Percentiles rank a stretch among this genome's conserved stretches.
Conservation (phyloP, 37 sponge, comb jelly and placozoan species). For the Hexactinellida sp. region DNA sequence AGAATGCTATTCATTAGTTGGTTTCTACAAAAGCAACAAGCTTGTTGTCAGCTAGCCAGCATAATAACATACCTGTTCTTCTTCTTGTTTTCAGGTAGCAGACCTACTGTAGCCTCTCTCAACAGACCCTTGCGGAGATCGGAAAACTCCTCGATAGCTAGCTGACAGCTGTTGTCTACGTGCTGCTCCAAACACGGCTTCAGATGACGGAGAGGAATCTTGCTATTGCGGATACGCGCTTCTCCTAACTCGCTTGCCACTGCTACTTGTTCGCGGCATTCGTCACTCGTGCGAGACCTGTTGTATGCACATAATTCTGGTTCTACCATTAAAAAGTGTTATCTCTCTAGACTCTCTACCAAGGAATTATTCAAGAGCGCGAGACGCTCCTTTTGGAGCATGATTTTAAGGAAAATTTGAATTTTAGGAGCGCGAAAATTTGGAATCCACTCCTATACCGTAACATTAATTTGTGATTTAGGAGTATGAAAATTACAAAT, state of each 20-base stretch:
- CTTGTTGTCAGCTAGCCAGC: too few species aligned
- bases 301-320: not conserved
- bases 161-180: not conserved
- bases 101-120: not conserved
- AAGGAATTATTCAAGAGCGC: too few species aligned
- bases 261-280: not conserved
- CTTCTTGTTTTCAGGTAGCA: not conserved
- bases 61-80: not conserved
- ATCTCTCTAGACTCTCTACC: too few species aligned
- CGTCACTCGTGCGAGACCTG: not conserved
- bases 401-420: too few species aligned
- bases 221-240: not conserved
- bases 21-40: too few species aligned
- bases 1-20: too few species aligned
- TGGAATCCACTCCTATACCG: too few species aligned
- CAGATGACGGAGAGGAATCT: not conserved
- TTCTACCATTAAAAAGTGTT: too few species aligned
- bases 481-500: not conserved
- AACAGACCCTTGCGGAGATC: not conserved
- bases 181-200: constrained; percentile 1
- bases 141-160: not conserved
- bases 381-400: too few species aligned
- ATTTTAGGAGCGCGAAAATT: too few species aligned
- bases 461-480: too few species aligned
- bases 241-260: not conserved